Evolutionary conservation across 2,797 vertebrate species (phyloP).

Genomic region (Gorsachius magnificus): DNA sequence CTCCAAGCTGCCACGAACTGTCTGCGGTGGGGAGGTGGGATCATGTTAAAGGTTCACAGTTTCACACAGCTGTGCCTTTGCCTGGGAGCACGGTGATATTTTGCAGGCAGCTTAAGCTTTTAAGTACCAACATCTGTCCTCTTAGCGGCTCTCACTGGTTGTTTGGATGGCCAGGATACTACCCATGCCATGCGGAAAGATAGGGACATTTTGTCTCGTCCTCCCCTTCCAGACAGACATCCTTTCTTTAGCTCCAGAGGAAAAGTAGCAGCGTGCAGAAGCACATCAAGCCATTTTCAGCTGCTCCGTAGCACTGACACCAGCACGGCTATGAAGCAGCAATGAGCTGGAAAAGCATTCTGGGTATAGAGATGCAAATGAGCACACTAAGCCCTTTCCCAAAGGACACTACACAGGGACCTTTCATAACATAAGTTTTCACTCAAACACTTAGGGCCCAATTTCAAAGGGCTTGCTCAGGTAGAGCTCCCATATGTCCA

Average conservation of each 20-base stretch:
- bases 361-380: conserved; percentile 71
- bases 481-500: neutral
- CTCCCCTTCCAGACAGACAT: neutral
- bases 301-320: conserved; percentile 60
- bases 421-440: conserved; percentile 43
- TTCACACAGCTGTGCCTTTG: conserved; percentile 58
- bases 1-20: conserved; percentile 13
- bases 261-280: conserved; percentile 43
- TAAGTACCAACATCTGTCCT: conserved; percentile 43
- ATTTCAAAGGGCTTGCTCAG: neutral
- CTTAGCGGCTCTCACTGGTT: neutral
- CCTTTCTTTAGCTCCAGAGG: conserved; percentile 46
- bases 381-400: conserved; percentile 61
- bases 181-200: neutral
- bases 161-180: conserved; percentile 52
- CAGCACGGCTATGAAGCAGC: conserved; percentile 55
- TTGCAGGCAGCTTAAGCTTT: conserved; percentile 38
- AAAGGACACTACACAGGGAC: conserved; percentile 45
- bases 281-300: conserved; percentile 61
- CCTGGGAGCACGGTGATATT: neutral
- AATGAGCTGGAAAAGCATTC: conserved; percentile 69
- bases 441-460: neutral
- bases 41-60: conserved; percentile 49
- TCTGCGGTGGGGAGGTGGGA: conserved; percentile 30
- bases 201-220: conserved; percentile 17